These are phyloP conservation scores for Lamprologus sp. DNA, from an alignment of 2,113 vertebrate species.

Conservation along the genomic window DNA sequence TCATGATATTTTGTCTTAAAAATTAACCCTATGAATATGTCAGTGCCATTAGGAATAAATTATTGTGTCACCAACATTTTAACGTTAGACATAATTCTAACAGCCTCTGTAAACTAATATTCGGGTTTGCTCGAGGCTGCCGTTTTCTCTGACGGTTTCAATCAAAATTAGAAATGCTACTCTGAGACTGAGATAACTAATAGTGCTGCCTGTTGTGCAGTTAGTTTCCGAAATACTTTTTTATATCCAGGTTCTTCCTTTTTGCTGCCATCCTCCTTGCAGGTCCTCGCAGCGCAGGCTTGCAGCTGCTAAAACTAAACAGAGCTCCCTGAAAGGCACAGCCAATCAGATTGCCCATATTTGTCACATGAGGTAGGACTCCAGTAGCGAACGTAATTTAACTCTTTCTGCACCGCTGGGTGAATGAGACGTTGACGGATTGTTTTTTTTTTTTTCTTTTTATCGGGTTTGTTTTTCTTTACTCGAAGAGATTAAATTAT, in stretches of 20 bases:
- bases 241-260: background rate
- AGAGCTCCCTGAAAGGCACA: background rate
- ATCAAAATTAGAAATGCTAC: background rate
- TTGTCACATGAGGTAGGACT: background rate
- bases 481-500: background rate
- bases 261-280: background rate
- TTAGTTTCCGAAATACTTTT: background rate
- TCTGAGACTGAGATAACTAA: background rate
- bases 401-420: background rate
- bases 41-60: background rate
- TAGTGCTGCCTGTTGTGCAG: accelerated
- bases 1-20: background rate
- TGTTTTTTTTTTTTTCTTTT: background rate
- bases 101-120: background rate
- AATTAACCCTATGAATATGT: background rate
- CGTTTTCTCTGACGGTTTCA: accelerated
- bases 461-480: background rate
- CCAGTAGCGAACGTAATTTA: background rate
- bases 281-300: accelerated
- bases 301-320: background rate
- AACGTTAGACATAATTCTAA: accelerated
- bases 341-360: background rate
- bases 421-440: background rate
- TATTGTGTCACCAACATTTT: background rate
- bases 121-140: accelerated